phyloP scores from a whole-genome alignment of 2,888 invertebrate species.

The Odontomyia ornata region DNA sequence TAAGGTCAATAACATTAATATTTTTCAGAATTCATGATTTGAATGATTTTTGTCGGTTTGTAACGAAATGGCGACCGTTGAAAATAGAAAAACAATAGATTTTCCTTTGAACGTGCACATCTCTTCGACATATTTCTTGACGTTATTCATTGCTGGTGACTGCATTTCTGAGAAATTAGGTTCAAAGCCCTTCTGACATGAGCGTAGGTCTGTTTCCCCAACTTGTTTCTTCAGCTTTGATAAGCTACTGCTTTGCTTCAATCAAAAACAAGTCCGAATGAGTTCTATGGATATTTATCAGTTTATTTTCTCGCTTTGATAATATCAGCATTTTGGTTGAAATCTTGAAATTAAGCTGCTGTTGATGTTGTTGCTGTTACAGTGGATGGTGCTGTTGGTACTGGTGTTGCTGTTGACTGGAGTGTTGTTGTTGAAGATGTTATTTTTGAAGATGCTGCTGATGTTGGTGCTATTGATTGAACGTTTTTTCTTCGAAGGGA shows the following conservation, averaged over 20 bases:
- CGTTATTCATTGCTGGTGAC: too few species aligned
- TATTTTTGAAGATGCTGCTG: slow-evolving; percentile 38
- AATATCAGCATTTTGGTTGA: neutral
- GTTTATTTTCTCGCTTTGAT: slow-evolving; percentile 4
- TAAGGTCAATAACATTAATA: too few species aligned
- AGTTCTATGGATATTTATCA: neutral
- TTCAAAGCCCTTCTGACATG: too few species aligned
- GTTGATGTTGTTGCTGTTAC: slow-evolving; percentile 56
- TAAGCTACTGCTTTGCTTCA: neutral
- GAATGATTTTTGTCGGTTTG: too few species aligned
- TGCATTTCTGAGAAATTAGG: too few species aligned
- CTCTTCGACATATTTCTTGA: too few species aligned
- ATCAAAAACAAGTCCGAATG: neutral
- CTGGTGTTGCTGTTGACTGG: slow-evolving; percentile 57
- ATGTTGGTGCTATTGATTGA: slow-evolving; percentile 35
- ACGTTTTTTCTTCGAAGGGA: slow-evolving; percentile 47
- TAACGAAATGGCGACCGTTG: too few species aligned
- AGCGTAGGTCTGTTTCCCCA: too few species aligned
- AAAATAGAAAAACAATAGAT: too few species aligned
- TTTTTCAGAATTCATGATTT: too few species aligned
- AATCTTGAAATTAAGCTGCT: slow-evolving; percentile 13
- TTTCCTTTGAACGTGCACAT: too few species aligned
- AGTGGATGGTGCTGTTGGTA: slow-evolving; percentile 59
- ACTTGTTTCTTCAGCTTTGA: neutral
- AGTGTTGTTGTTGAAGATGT: slow-evolving; percentile 49